Conservation (phyloP, 1,140 invertebrate species). For the Meloidogyne floridensis region DNA sequence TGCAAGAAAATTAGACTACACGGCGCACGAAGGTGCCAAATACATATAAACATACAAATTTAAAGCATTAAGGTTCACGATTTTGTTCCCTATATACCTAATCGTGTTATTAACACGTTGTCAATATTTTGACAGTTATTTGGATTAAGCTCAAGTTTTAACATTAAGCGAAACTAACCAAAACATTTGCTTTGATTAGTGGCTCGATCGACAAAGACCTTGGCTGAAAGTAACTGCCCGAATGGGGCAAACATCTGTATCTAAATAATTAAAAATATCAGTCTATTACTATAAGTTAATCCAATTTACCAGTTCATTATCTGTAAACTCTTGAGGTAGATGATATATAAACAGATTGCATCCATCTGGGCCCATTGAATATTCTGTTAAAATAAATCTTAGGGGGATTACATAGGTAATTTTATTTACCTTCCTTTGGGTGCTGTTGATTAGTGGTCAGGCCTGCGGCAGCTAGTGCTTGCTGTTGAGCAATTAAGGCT, state of each 20-base stretch:
- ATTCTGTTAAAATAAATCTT: slow-evolving; percentile 29
- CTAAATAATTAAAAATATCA: not conserved
- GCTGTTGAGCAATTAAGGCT: slow-evolving; percentile 83
- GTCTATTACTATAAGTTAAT: too few species aligned
- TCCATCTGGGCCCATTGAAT: slow-evolving; percentile 78
- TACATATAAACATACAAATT: not conserved
- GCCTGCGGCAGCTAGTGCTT: slow-evolving; percentile 73
- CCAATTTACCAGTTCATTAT: slow-evolving; percentile 83
- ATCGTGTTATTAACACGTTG: too few species aligned
- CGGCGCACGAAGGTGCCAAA: not conserved
- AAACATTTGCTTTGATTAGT: slow-evolving; percentile 99
- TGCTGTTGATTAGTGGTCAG: slow-evolving; percentile 72
- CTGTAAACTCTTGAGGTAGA: slow-evolving; percentile 97
- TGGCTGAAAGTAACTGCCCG: slow-evolving; percentile 97
- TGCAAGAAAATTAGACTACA: not conserved
- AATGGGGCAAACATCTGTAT: slow-evolving; percentile 97
- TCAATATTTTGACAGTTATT: not conserved
- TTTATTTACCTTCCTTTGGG: slow-evolving; percentile 26
- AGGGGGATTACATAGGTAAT: slow-evolving; percentile 6
- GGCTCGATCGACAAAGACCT: slow-evolving; percentile 95
- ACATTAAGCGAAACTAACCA: slow-evolving; percentile 74
- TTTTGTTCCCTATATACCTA: too few species aligned
- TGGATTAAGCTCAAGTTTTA: too few species aligned
- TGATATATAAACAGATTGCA: slow-evolving; percentile 99
- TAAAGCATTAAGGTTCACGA: not conserved